These are phyloP conservation scores for Norana najaformis DNA, from an alignment of 2,888 invertebrate species.

Conservation along the genomic window DNA sequence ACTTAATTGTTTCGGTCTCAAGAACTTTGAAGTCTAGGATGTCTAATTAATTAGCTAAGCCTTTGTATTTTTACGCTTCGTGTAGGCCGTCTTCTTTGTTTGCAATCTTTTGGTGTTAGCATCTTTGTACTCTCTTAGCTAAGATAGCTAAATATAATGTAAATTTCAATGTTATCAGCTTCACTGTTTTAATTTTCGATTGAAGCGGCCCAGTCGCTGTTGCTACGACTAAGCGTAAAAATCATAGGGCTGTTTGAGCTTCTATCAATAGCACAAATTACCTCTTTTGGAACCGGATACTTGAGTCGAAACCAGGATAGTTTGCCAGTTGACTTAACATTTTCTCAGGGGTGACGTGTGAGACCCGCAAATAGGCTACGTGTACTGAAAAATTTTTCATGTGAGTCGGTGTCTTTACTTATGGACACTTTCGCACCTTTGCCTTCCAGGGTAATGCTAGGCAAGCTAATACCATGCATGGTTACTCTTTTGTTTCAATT, in stretches of 20 bases:
- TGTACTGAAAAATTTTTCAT: no score
- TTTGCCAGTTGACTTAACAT: no score
- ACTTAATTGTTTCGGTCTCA: background rate
- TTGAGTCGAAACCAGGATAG: background rate
- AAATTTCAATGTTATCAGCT: no score
- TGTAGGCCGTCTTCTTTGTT: background rate
- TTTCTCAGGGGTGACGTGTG: no score
- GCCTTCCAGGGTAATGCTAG: no score
- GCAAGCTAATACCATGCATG: no score
- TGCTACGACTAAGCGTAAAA: background rate
- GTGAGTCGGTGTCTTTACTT: no score
- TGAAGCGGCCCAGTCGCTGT: background rate
- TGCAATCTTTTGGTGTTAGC: background rate
- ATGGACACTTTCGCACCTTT: no score
- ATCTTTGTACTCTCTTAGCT: background rate
- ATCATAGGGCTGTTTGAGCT: background rate
- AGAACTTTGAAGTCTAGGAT: no score
- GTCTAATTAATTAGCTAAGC: background rate
- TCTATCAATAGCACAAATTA: no score
- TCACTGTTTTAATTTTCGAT: background rate
- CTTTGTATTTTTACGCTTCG: background rate
- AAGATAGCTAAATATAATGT: background rate
- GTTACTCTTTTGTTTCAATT: background rate
- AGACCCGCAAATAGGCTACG: no score
- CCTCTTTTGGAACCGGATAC: background rate